A percentile compares a stretch with the other conserved stretches of the same genome.
Conservation (phyloP, 2,888 invertebrate species). For the Dynastes tityus region DNA sequence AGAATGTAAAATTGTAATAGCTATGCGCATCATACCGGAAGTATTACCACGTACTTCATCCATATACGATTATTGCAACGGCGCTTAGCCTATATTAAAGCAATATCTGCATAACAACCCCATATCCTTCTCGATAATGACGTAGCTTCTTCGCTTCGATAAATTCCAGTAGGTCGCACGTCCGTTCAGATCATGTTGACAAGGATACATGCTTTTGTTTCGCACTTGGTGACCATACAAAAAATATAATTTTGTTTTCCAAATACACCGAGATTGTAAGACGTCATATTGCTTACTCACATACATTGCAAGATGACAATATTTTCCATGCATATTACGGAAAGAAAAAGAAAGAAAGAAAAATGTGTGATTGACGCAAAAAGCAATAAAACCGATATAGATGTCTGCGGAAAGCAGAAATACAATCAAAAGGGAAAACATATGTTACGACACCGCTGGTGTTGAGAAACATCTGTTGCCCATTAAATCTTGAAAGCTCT, state of each 20-base stretch:
- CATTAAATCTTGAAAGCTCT: constrained; percentile 17
- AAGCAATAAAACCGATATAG: constrained; percentile 8
- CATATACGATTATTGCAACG: background rate
- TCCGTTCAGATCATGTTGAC: too few species aligned
- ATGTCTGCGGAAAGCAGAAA: background rate
- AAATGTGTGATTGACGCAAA: background rate
- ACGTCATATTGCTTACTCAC: too few species aligned
- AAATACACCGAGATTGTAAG: too few species aligned
- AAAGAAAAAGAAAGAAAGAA: background rate
- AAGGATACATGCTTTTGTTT: too few species aligned
- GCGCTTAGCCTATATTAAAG: constrained; percentile 6
- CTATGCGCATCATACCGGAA: background rate
- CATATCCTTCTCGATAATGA: background rate
- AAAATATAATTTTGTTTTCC: too few species aligned
- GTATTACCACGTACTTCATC: background rate
- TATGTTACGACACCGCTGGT: background rate
- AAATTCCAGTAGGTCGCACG: background rate
- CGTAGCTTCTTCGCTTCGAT: background rate
- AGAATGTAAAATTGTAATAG: constrained; percentile 1
- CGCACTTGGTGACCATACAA: too few species aligned
- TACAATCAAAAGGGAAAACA: background rate
- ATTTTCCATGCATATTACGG: too few species aligned
- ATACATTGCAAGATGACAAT: too few species aligned
- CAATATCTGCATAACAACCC: constrained; percentile 22
- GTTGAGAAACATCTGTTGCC: constrained; percentile 11